Percentiles rank a stretch among this genome's conserved stretches.
These are phyloP conservation scores for Gonocerus acuteangulatus DNA, from an alignment of 2,888 invertebrate genomes.

Conservation along the genomic window DNA sequence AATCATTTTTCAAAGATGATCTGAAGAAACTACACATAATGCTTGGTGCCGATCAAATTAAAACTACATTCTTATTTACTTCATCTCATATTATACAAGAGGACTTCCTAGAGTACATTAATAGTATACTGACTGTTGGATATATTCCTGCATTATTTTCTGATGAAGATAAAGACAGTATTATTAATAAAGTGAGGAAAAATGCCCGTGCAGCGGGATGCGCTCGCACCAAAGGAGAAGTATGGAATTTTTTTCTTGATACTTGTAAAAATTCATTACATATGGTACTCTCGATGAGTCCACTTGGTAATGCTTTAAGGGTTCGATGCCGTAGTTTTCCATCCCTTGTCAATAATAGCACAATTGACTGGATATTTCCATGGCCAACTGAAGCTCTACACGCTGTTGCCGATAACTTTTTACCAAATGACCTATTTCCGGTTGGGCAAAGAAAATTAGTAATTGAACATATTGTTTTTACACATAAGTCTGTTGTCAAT, in stretches of 20 bases:
- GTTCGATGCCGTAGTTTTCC: slow-evolving; percentile 85
- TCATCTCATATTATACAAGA: slow-evolving; percentile 75
- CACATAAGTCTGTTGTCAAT: slow-evolving; percentile 64
- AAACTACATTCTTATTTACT: slow-evolving; percentile 73
- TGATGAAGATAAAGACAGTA: slow-evolving; percentile 80
- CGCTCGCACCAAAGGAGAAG: slow-evolving; percentile 49
- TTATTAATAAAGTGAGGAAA: slow-evolving; percentile 61
- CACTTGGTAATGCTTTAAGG: slow-evolving; percentile 65
- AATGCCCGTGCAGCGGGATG: slow-evolving; percentile 63
- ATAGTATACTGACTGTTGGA: slow-evolving; percentile 84
- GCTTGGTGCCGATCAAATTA: slow-evolving; percentile 71
- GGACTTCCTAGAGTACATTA: slow-evolving; percentile 78
- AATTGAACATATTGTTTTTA: slow-evolving; percentile 77
- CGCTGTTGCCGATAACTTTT: slow-evolving; percentile 63
- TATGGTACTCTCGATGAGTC: slow-evolving; percentile 86
- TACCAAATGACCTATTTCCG: background rate
- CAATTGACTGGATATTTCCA: slow-evolving; percentile 89
- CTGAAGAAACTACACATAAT: slow-evolving; percentile 68
- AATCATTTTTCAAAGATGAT: slow-evolving; percentile 75
- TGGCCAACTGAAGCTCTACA: slow-evolving; percentile 86
- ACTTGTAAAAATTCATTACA: slow-evolving; percentile 59
- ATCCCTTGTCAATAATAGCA: slow-evolving; percentile 83
- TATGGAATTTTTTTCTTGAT: slow-evolving; percentile 12
- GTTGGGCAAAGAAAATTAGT: slow-evolving; percentile 45
- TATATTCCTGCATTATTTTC: slow-evolving; percentile 78